Percentiles rank a stretch among this genome's conserved stretches.
Conservation (phyloP, 2,888 invertebrate genomes). For the Xestia ashworthii region DNA sequence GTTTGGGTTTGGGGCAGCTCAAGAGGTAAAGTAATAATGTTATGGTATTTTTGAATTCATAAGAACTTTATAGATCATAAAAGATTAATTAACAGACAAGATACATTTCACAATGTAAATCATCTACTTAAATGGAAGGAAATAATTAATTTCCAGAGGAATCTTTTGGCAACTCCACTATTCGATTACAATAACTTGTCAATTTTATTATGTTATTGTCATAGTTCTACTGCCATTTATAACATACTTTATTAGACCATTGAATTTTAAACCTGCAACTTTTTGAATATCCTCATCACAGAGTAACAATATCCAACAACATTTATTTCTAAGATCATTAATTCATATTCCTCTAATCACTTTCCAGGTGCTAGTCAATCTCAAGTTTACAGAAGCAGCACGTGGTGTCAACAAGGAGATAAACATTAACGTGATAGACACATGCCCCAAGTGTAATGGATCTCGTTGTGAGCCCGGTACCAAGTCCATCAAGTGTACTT, state of each 20-base stretch:
- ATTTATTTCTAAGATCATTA: background rate
- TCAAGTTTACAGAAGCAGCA: slow-evolving; percentile 98
- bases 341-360: background rate
- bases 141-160: background rate
- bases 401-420: slow-evolving; percentile 98
- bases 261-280: background rate
- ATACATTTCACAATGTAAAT: background rate
- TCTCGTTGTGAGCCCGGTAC: slow-evolving; percentile 97
- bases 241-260: background rate
- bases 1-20: slow-evolving; percentile 97
- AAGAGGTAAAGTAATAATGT: slow-evolving; percentile 92
- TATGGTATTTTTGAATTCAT: background rate
- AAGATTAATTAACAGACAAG: background rate
- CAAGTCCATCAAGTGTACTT: slow-evolving; percentile 96
- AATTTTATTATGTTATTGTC: background rate
- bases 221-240: background rate
- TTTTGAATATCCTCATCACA: background rate
- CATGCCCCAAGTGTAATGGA: slow-evolving; percentile 97
- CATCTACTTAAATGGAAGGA: too few relatives aligned
- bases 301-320: background rate
- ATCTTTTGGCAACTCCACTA: background rate
- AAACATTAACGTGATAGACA: slow-evolving; percentile 97
- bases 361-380: slow-evolving; percentile 94
- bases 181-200: background rate
- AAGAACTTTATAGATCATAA: background rate